These are phyloP conservation scores for Mythimna albipuncta DNA, from an alignment of 2,888 invertebrate genomes.

Conservation along the genomic window DNA sequence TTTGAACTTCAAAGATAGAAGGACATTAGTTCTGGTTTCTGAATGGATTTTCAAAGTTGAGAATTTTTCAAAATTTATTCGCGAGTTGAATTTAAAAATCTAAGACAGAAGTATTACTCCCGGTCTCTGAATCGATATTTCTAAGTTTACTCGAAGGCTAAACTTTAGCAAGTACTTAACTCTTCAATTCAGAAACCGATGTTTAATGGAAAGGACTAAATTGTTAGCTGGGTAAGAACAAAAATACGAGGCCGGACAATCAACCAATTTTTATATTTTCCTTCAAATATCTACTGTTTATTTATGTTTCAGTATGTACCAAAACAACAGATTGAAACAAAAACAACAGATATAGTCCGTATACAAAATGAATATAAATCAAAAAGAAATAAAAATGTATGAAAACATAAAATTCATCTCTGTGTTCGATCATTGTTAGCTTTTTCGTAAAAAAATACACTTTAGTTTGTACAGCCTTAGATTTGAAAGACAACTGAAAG, in stretches of 20 bases:
- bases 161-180: no score
- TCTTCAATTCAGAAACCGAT: no score
- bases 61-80: no score
- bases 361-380: constrained; percentile 31
- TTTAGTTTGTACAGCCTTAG: neutral
- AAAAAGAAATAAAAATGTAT: constrained; percentile 40
- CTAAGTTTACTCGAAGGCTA: no score
- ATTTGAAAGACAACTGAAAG: neutral
- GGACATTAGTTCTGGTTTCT: no score
- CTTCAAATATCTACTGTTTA: neutral
- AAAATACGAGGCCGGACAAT: neutral
- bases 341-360: constrained; percentile 19
- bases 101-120: no score
- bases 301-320: neutral
- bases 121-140: no score
- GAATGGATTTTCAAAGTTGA: no score
- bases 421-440: neutral
- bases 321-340: constrained; percentile 9
- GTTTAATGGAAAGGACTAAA: no score
- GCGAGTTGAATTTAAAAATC: no score
- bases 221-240: neutral
- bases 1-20: no score
- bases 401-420: constrained; percentile 12
- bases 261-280: neutral
- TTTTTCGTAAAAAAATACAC: neutral